Conservation (phyloP, 1,140 invertebrate species). For the Arion vulgaris region DNA sequence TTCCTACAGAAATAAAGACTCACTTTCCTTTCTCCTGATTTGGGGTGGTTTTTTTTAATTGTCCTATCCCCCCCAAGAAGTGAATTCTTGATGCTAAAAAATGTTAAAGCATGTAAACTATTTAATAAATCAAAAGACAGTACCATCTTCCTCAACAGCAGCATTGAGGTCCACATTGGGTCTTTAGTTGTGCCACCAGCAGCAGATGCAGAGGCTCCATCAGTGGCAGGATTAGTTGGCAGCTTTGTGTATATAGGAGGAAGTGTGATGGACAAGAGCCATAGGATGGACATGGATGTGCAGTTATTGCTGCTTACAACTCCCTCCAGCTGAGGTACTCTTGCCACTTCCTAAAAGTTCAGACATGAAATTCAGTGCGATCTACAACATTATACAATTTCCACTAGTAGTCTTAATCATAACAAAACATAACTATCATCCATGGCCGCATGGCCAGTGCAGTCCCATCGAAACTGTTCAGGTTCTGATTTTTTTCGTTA, state of each 20-base stretch:
- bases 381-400: no score
- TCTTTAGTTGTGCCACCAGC: conserved; percentile 38
- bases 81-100: no score
- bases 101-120: no score
- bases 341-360: conserved; percentile 53
- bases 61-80: no score
- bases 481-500: no score
- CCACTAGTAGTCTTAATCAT: no score
- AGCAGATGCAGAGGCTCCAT: conserved; percentile 27
- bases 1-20: no score
- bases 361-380: background rate
- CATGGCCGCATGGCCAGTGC: no score
- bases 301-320: conserved; percentile 56
- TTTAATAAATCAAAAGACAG: background rate
- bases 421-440: no score
- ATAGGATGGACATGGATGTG: conserved; percentile 62
- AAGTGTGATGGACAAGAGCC: conserved; percentile 60
- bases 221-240: conserved; percentile 29
- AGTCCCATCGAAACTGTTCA: no score
- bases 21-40: no score
- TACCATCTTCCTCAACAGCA: conserved; percentile 34
- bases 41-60: no score
- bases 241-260: conserved; percentile 55
- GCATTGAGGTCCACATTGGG: conserved; percentile 27
- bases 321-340: conserved; percentile 61